Conservation (phyloP, 1,140 invertebrate genomes). For the Neodiprion pinetum region DNA sequence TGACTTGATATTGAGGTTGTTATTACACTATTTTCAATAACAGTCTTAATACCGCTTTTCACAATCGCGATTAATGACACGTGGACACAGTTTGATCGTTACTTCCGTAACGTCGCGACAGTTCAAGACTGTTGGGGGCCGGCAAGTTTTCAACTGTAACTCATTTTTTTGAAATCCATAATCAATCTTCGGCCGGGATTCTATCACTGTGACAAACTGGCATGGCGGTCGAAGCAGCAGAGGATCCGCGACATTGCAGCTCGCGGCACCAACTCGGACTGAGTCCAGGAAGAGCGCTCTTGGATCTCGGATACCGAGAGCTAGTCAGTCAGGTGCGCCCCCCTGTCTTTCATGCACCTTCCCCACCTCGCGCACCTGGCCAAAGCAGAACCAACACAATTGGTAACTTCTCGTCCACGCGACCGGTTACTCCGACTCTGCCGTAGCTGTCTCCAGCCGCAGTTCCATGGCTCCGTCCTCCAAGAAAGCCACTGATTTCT, state of each 20-base stretch:
- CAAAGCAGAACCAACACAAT: not conserved
- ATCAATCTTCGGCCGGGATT: not conserved
- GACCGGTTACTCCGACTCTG: slow-evolving; percentile 35
- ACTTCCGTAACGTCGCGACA: not conserved
- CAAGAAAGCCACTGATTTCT: not conserved
- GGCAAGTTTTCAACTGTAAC: not conserved
- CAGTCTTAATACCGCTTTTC: no score
- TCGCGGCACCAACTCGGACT: slow-evolving; percentile 31
- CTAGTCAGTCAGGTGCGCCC: slow-evolving; percentile 45
- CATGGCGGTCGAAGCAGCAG: not conserved
- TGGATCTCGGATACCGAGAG: slow-evolving; percentile 33
- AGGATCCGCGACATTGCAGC: slow-evolving; percentile 26
- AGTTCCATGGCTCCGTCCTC: no score
- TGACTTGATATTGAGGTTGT: no score
- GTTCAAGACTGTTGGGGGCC: not conserved
- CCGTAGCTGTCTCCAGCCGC: slow-evolving; percentile 28
- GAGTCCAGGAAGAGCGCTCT: slow-evolving; percentile 30
- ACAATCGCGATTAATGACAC: no score
- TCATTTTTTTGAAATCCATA: no score
- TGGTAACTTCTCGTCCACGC: slow-evolving; percentile 34
- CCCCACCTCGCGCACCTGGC: slow-evolving; percentile 14
- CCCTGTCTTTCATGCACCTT: slow-evolving; percentile 20
- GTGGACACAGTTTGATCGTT: not conserved
- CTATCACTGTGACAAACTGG: not conserved
- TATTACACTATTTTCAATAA: no score